Conservation (phyloP, 2,113 vertebrate genomes). For the Jaculus jaculus region DNA sequence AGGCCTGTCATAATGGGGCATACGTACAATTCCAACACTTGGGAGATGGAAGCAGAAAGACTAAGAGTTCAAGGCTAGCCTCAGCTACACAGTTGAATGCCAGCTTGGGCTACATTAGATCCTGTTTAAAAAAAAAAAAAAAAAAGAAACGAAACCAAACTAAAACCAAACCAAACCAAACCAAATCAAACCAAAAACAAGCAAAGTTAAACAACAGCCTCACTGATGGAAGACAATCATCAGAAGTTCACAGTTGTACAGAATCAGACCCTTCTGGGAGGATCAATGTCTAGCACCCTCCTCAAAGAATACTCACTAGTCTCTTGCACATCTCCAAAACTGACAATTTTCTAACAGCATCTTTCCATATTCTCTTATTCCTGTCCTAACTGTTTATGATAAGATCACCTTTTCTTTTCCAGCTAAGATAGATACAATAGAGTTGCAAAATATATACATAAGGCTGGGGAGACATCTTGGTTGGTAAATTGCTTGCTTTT, state of each 20-base stretch:
- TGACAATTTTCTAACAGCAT: not conserved
- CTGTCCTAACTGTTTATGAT: not conserved
- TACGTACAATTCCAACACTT: no score
- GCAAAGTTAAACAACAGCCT: no score
- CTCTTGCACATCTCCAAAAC: not conserved
- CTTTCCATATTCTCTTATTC: conserved; percentile 18
- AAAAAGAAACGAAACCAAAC: no score
- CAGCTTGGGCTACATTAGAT: no score
- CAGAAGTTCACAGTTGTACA: not conserved
- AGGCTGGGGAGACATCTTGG: no score
- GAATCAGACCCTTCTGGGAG: not conserved
- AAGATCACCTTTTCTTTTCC: conserved; percentile 41
- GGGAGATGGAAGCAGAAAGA: no score
- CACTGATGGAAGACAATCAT: not conserved
- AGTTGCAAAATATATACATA: conserved; percentile 20
- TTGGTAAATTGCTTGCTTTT: no score
- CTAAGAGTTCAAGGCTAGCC: no score
- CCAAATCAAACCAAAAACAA: no score
- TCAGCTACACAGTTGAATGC: no score
- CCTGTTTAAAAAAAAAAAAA: no score
- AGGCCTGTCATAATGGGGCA: not conserved
- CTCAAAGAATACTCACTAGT: not conserved
- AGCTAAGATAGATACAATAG: not conserved
- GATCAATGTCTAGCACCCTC: not conserved
- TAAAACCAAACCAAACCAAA: no score